Percentiles rank a stretch among this genome's conserved stretches.
These are phyloP conservation scores for Pachliopta kotzebuea DNA, from an alignment of 2,888 invertebrate genomes.

Conservation along the genomic window DNA sequence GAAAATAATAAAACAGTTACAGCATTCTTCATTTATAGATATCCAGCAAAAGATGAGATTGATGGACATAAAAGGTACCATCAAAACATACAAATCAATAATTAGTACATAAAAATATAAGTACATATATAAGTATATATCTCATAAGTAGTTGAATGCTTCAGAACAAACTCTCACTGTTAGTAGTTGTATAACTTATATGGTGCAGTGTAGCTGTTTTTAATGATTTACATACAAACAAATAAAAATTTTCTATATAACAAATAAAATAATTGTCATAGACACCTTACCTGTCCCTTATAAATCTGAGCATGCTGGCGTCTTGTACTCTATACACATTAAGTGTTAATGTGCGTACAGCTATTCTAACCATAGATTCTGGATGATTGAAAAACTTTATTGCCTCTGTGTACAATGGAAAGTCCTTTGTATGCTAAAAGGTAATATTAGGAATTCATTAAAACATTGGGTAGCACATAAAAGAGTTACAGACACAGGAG, in stretches of 20 bases:
- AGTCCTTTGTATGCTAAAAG: conserved; percentile 96
- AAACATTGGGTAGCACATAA: not conserved
- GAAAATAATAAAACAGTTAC: conserved; percentile 29
- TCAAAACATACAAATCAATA: not conserved
- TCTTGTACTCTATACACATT: conserved; percentile 98
- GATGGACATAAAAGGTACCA: not conserved
- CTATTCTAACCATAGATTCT: conserved; percentile 99
- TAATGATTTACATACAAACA: not conserved
- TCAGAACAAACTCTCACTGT: too few species aligned
- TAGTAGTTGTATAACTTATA: too few species aligned
- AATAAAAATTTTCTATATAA: not conserved
- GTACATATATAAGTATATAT: too few species aligned
- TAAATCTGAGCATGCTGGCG: conserved; percentile 96
- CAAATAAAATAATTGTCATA: not conserved
- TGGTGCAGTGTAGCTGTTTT: too few species aligned
- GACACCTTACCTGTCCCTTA: conserved; percentile 78
- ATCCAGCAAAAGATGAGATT: not conserved
- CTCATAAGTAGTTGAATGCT: too few species aligned
- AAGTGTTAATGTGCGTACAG: conserved; percentile 97
- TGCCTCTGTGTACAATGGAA: conserved; percentile 99
- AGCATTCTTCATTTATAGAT: not conserved
- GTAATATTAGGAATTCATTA: not conserved
- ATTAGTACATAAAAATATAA: too few species aligned
- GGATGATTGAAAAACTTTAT: conserved; percentile 99
- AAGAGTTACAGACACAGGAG: not conserved